Percentiles rank a stretch among this genome's conserved stretches.
Conservation (phyloP, 2,888 invertebrate genomes). For the Conomelus anceps region DNA sequence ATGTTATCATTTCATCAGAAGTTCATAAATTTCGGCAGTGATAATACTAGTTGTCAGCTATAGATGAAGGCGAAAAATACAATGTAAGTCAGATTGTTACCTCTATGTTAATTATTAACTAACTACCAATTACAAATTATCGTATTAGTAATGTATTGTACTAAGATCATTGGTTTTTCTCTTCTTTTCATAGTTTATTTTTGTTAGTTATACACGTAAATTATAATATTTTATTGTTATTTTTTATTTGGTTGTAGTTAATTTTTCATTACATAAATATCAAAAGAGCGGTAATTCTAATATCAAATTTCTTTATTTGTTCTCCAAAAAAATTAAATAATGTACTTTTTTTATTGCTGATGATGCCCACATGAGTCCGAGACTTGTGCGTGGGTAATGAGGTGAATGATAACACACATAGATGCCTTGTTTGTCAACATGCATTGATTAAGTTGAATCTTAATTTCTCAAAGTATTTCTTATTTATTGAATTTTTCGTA, state of each 20-base stretch:
- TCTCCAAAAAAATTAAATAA: background rate
- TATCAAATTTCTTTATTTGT: background rate
- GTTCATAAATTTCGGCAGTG: background rate
- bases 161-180: background rate
- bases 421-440: too few relatives aligned
- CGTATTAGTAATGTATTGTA: background rate
- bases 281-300: background rate
- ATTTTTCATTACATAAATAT: background rate
- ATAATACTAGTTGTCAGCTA: background rate
- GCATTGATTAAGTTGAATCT: too few relatives aligned
- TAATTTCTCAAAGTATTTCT: background rate
- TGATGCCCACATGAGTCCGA: too few relatives aligned
- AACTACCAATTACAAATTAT: background rate
- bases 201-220: too few relatives aligned
- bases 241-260: background rate
- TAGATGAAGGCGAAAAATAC: background rate
- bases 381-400: too few relatives aligned
- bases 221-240: background rate
- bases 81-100: background rate
- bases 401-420: too few relatives aligned
- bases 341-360: background rate
- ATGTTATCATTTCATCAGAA: background rate
- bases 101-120: background rate
- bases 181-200: background rate
- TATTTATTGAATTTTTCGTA: background rate